phyloP scores from a whole-genome alignment of 2,888 invertebrate species.

The Caradrina clavipalpis region DNA sequence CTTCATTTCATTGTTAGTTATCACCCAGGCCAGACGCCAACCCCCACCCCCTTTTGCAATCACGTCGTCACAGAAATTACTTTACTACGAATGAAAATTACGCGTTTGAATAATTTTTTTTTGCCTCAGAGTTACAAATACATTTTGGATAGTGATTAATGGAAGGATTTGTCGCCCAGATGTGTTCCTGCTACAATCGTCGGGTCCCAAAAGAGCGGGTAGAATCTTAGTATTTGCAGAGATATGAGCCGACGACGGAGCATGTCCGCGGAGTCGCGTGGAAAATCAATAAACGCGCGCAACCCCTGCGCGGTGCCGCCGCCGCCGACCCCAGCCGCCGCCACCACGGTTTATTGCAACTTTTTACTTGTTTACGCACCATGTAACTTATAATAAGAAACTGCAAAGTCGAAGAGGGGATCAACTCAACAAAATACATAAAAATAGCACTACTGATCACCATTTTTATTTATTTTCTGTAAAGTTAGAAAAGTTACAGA shows the following conservation, averaged over 20 bases:
- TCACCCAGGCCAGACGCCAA: constrained; percentile 17
- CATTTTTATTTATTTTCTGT: neutral
- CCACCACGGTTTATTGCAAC: constrained; percentile 69
- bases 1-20: constrained; percentile 36
- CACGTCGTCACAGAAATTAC: constrained; percentile 35
- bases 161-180: constrained; percentile 15
- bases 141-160: constrained; percentile 30
- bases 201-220: constrained; percentile 48
- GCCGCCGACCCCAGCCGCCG: constrained; percentile 54
- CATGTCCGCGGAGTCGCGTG: constrained; percentile 67
- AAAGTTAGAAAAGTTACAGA: neutral
- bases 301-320: constrained; percentile 62
- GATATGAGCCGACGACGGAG: constrained; percentile 72
- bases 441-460: constrained; percentile 18
- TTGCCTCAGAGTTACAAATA: constrained; percentile 10
- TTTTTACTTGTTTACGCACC: constrained; percentile 76
- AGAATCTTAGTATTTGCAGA: constrained; percentile 67
- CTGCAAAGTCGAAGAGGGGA: constrained; percentile 12
- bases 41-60: constrained; percentile 19
- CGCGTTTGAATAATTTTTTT: neutral
- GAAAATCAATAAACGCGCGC: constrained; percentile 90
- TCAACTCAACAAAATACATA: constrained; percentile 23
- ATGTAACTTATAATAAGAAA: constrained; percentile 38
- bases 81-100: constrained; percentile 23
- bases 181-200: constrained; percentile 14